phyloP scores from a whole-genome alignment of 1,140 invertebrate species.

The Drosophila quadrilineata region DNA sequence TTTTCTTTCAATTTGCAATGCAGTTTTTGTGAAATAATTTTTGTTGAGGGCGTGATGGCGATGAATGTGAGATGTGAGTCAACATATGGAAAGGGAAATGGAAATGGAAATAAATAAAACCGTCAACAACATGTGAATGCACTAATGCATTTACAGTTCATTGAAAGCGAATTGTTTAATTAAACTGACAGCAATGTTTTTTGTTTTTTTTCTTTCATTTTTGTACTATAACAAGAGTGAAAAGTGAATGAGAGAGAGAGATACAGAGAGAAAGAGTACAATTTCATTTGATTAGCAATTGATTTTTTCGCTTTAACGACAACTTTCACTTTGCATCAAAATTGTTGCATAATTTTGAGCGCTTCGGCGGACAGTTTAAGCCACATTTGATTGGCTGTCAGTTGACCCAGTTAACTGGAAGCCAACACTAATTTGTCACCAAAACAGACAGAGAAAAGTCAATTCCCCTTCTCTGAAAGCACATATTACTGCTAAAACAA shows the following conservation, averaged over 20 bases:
- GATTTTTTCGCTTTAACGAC: not conserved
- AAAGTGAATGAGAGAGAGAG: not conserved
- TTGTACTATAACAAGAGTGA: not conserved
- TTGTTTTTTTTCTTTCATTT: no score
- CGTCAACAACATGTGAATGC: slow-evolving; percentile 8
- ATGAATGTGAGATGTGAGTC: not conserved
- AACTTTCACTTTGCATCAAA: not conserved
- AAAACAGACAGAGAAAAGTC: no score
- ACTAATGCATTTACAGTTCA: slow-evolving; percentile 32
- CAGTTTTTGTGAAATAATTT: no score
- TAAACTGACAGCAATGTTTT: slow-evolving; percentile 37
- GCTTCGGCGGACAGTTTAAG: slow-evolving; percentile 28
- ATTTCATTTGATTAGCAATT: slow-evolving; percentile 1
- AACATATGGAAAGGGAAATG: not conserved
- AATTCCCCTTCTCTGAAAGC: no score
- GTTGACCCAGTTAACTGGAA: slow-evolving; percentile 23
- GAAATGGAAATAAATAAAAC: not conserved
- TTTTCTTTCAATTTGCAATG: no score
- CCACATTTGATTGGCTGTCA: slow-evolving; percentile 51
- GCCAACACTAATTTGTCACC: slow-evolving; percentile 64
- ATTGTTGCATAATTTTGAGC: slow-evolving; percentile 54
- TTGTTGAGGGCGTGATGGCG: no score
- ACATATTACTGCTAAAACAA: no score
- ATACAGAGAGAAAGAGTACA: no score
- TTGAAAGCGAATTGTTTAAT: slow-evolving; percentile 32